phyloP scores from a whole-genome alignment of 1,140 invertebrate species.

The Aphaenogaster rudis region DNA sequence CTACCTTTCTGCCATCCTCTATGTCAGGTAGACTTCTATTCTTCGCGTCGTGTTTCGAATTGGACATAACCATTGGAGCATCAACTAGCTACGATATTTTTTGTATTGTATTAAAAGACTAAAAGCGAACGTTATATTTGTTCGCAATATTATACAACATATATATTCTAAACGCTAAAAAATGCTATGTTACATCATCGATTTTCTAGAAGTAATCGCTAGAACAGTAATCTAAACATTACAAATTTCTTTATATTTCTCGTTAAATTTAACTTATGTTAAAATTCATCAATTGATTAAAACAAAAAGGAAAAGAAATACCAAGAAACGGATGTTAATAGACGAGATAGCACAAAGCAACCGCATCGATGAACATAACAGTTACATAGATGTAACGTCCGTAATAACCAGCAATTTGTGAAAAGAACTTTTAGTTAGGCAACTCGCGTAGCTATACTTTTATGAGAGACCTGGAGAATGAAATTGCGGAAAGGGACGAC shows the following conservation, averaged over 20 bases:
- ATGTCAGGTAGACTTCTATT: slow-evolving; percentile 82
- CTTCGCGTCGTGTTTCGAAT: slow-evolving; percentile 73
- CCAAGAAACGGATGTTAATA: neutral
- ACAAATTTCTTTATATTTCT: neutral
- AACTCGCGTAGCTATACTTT: slow-evolving; percentile 74
- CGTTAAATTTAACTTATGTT: neutral
- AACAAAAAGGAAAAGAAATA: neutral
- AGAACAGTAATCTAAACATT: neutral
- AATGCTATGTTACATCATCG: neutral
- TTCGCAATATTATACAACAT: slow-evolving; percentile 61
- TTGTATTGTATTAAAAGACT: slow-evolving; percentile 74
- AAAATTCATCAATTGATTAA: neutral
- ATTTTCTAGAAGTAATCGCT: neutral
- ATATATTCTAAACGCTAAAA: slow-evolving; percentile 70
- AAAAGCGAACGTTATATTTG: slow-evolving; percentile 68
- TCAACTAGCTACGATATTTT: slow-evolving; percentile 82
- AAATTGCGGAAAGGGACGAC: slow-evolving; percentile 55
- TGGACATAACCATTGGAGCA: slow-evolving; percentile 79
- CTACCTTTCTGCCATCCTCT: slow-evolving; percentile 26
- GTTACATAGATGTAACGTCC: slow-evolving; percentile 80
- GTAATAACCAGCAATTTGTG: slow-evolving; percentile 86
- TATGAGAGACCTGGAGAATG: slow-evolving; percentile 56
- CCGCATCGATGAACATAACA: slow-evolving; percentile 72
- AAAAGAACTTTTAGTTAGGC: slow-evolving; percentile 83
- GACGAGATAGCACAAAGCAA: slow-evolving; percentile 11